These are phyloP conservation scores for Cacatua alba DNA, from an alignment of 2,113 vertebrate species.

Conservation along the genomic window DNA sequence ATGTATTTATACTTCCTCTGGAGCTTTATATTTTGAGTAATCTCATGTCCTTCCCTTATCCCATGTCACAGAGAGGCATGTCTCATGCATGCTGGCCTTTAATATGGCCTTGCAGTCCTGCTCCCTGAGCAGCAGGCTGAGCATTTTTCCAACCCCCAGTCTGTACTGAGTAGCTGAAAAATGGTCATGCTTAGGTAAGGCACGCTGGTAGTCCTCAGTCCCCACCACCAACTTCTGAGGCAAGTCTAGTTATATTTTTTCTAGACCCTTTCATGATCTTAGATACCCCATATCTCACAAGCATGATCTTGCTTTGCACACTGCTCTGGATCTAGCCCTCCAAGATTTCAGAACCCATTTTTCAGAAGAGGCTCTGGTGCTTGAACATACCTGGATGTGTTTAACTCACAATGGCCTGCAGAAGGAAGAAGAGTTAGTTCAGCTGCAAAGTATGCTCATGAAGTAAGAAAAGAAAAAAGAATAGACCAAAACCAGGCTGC, in stretches of 20 bases:
- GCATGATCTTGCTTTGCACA: not conserved
- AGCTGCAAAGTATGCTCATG: not conserved
- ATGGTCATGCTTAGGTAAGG: not conserved
- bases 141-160: not conserved
- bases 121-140: not conserved
- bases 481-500: not conserved
- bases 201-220: not conserved
- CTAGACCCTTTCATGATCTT: not conserved
- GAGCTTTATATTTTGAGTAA: not conserved
- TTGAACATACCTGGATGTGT: not conserved
- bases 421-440: not conserved
- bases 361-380: not conserved
- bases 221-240: not conserved
- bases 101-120: not conserved
- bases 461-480: not conserved
- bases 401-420: not conserved
- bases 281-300: not conserved
- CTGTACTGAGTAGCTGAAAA: not conserved
- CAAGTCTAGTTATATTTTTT: not conserved
- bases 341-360: not conserved
- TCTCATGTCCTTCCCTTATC: not conserved
- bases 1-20: not conserved
- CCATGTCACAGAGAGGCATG: not conserved
- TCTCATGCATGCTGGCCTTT: not conserved
- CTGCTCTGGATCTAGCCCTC: not conserved